Conservation (phyloP, 2,113 vertebrate species). For the Gracilinanus agilis region DNA sequence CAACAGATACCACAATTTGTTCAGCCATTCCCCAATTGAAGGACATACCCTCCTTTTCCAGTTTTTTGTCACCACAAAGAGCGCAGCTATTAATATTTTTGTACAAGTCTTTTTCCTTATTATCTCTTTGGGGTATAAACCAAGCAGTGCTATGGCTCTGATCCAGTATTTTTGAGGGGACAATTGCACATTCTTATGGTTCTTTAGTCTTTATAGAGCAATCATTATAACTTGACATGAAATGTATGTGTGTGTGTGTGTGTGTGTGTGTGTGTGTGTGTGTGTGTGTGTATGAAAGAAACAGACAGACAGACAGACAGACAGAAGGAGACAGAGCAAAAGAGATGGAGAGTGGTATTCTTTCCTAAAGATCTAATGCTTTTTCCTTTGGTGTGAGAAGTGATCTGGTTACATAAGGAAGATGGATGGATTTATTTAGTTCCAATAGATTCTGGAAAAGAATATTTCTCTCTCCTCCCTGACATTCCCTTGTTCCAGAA, state of each 20-base stretch:
- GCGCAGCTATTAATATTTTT: no score
- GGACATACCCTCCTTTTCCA: no score
- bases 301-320: background rate
- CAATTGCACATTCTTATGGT: background rate
- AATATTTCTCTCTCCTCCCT: constrained; percentile 68
- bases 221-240: background rate
- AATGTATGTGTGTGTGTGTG: no score
- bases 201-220: background rate
- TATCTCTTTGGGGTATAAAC: no score
- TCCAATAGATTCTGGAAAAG: constrained; percentile 60
- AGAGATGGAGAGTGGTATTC: background rate
- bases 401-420: constrained; percentile 41
- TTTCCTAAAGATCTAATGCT: constrained; percentile 55
- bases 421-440: constrained; percentile 20
- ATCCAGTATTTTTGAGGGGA: background rate
- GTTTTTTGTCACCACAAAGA: no score
- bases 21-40: no score
- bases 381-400: constrained; percentile 40
- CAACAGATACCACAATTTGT: no score
- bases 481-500: constrained; percentile 75
- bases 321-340: no score
- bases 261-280: background rate
- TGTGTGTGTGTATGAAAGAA: background rate
- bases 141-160: no score
- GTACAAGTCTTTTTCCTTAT: no score